These are phyloP conservation scores for Pangasius krempfi DNA, from an alignment of 2,797 vertebrate species.

Conservation along the genomic window DNA sequence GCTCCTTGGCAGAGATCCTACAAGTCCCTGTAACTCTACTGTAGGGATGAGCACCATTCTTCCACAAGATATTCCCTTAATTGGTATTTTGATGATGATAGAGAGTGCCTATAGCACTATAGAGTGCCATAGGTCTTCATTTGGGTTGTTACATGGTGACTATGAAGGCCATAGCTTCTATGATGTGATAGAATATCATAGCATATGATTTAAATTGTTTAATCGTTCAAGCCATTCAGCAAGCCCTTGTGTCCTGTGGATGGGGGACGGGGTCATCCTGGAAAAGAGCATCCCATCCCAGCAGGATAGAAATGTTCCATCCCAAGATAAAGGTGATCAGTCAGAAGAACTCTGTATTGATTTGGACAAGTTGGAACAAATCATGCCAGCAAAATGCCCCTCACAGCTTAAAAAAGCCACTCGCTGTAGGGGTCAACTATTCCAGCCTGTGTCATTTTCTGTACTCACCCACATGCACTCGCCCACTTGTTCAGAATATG, in stretches of 20 bases:
- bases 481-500: not conserved
- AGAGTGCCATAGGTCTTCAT: not conserved
- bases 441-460: not conserved
- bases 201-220: not conserved
- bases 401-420: not conserved
- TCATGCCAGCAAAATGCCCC: not conserved
- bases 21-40: not conserved
- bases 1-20: not conserved
- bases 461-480: not conserved
- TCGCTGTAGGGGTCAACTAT: not conserved
- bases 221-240: not conserved
- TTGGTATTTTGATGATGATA: not conserved
- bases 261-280: not conserved
- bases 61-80: not conserved
- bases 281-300: not conserved
- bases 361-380: not conserved
- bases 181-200: too few relatives aligned
- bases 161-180: too few relatives aligned
- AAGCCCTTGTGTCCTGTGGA: not conserved
- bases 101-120: too few relatives aligned
- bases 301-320: not conserved
- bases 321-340: slow-evolving; percentile 1
- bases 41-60: not conserved
- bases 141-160: not conserved
- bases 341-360: not conserved